Evolutionary conservation across 2,888 invertebrate species (phyloP), one percentile per base, ranked within the genome.

Genomic region (Lasius platythorax): DNA sequence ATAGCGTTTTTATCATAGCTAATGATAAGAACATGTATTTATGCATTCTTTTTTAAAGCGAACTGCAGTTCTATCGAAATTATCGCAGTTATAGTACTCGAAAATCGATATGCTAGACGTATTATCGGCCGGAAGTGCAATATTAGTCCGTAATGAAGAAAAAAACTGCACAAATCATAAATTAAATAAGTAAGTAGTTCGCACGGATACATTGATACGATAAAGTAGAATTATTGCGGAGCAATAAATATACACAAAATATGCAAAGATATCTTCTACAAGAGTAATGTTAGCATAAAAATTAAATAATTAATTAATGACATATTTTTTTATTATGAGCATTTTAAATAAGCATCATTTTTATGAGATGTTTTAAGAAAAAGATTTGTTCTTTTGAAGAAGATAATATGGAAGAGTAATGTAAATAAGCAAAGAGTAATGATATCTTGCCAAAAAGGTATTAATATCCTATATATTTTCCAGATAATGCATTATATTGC

Each of bases 61-160:
- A 15, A 76, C 3, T 46, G 12, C 11, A 40, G 8, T 56, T 46
- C 50, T 30, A 40, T 76, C 8, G 8, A 58, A 70, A 70, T 78
- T 58, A 43, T 58, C n/a, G 11, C 37, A 70, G 30, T 43, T 40
- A 15, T n/a, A 37, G 53, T 9, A 67, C 58, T 43, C 33, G 30
- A 56, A 68, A 70, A 50, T 50, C n/a, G n/a, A 78, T 70, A 56
- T 58, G 12, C 15, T 40, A 12, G 12, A 18, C n/a, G 43, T 23
- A 46, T 61, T 18, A 61, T 72, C 53, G 93, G 93, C 93, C 93
- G 93, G 91, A 88, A 83, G 92, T 93, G 93, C 93, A 93, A 93
- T 93, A 91, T 85, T 91, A 92, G 68, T 46, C 82, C 43, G 61
- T 89, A 81, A 74, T 15, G 53, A 61, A 73, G 28, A 79, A 72